Conservation (phyloP, 2,113 vertebrate species). For the Chionodraco myersi region DNA sequence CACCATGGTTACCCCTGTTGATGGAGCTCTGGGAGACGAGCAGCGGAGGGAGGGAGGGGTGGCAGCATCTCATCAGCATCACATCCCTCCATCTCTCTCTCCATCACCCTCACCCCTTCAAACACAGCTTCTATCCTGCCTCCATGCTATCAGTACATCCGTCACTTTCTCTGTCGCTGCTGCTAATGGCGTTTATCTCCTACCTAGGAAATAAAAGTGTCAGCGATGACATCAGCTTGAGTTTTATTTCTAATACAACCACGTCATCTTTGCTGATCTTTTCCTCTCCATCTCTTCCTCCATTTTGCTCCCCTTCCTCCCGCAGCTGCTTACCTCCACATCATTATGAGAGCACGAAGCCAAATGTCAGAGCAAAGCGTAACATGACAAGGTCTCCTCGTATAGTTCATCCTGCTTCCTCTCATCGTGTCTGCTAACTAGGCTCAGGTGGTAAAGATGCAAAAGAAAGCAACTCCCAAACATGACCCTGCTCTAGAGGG, state of each 20-base stretch:
- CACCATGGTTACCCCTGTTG: constrained; percentile 78
- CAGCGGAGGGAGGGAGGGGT: constrained; percentile 38
- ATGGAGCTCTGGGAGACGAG: constrained; percentile 70
- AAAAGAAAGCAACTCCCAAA: constrained; percentile 20
- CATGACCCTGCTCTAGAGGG: background rate
- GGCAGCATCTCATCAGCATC: constrained; percentile 58
- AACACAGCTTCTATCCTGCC: constrained; percentile 34
- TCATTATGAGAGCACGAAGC: constrained; percentile 41
- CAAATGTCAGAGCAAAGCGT: constrained; percentile 63
- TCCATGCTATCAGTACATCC: constrained; percentile 3
- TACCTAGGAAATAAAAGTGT: background rate
- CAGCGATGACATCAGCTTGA: background rate
- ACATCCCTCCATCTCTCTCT: constrained; percentile 54
- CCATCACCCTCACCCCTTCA: constrained; percentile 31
- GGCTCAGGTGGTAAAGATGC: constrained; percentile 20
- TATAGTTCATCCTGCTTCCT: constrained; percentile 22
- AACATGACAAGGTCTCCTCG: constrained; percentile 52
- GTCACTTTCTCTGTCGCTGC: constrained; percentile 8
- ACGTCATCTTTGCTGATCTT: background rate
- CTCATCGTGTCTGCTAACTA: constrained; percentile 20
- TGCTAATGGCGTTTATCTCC: constrained; percentile 12
- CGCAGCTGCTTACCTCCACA: background rate
- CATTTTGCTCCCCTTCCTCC: constrained; percentile 18
- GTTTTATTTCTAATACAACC: background rate
- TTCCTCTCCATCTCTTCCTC: constrained; percentile 1